Conservation (phyloP, 2,888 invertebrate species). For the Eilema depressum region DNA sequence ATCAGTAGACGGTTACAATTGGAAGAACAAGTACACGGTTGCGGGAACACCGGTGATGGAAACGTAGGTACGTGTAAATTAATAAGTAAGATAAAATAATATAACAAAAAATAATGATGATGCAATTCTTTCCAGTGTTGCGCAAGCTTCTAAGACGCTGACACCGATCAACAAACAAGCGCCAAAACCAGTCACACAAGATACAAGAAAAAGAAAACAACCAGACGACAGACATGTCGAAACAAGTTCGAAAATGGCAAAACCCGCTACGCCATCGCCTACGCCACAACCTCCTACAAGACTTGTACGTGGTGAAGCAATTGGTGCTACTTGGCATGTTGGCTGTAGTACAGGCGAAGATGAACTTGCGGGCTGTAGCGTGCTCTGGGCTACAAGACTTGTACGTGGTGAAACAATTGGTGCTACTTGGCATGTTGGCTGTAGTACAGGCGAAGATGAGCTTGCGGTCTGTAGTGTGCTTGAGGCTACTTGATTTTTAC, state of each 20-base stretch:
- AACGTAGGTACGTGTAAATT: slow-evolving; percentile 18
- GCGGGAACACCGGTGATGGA: slow-evolving; percentile 14
- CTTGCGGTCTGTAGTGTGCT: too few relatives aligned
- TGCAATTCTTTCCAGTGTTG: not conserved
- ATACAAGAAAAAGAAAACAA: not conserved
- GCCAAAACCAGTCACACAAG: not conserved
- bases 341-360: too few relatives aligned
- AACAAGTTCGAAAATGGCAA: not conserved
- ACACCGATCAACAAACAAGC: not conserved
- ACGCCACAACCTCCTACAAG: too few relatives aligned
- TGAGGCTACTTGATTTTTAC: too few relatives aligned
- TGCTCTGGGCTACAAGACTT: too few relatives aligned
- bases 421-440: too few relatives aligned
- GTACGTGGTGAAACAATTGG: too few relatives aligned
- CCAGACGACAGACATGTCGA: not conserved
- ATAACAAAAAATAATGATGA: not conserved
- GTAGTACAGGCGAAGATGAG: too few relatives aligned
- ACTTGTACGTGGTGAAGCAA: too few relatives aligned
- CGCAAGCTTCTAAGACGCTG: not conserved
- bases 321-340: too few relatives aligned
- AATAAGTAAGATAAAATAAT: not conserved
- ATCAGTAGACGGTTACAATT: slow-evolving; percentile 18
- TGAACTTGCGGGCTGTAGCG: too few relatives aligned
- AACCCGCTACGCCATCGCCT: too few relatives aligned
- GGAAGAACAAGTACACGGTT: slow-evolving; percentile 14